Conservation (phyloP, 2,113 vertebrate species). For the Hippocampus barbouri region DNA sequence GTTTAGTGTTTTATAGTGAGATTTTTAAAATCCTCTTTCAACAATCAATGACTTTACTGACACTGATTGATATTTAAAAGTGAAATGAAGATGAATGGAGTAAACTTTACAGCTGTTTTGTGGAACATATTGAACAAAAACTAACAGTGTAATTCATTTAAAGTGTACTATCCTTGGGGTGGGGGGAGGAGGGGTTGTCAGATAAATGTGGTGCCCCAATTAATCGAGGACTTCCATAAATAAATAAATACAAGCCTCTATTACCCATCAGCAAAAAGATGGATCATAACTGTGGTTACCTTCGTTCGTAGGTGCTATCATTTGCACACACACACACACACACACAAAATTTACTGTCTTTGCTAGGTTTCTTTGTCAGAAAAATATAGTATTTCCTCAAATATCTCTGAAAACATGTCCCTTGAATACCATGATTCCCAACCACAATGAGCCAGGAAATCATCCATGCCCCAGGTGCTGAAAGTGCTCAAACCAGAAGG, state of each 20-base stretch:
- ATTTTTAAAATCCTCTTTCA: neutral
- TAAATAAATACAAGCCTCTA: neutral
- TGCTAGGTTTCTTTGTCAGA: neutral
- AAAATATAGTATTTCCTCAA: neutral
- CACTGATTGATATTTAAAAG: conserved; percentile 1
- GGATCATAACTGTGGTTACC: no score
- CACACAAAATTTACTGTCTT: no score
- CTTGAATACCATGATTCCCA: neutral
- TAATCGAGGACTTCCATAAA: neutral
- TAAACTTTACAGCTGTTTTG: neutral
- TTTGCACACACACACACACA: no score
- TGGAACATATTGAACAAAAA: neutral
- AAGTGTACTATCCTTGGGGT: neutral
- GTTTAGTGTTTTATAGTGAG: neutral
- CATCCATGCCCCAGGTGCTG: neutral
- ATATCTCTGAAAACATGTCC: neutral
- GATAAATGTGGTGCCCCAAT: neutral
- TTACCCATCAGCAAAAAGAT: no score
- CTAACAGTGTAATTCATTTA: neutral
- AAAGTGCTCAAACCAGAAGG: no score
- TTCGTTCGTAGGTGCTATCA: no score
- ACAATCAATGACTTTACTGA: neutral
- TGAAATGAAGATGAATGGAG: neutral
- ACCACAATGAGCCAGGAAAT: neutral
- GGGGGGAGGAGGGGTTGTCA: neutral